Percentiles rank a stretch among this genome's conserved stretches.
Conservation (phyloP, 2,797 vertebrate species). For the Pseudomugil gertrudae region DNA sequence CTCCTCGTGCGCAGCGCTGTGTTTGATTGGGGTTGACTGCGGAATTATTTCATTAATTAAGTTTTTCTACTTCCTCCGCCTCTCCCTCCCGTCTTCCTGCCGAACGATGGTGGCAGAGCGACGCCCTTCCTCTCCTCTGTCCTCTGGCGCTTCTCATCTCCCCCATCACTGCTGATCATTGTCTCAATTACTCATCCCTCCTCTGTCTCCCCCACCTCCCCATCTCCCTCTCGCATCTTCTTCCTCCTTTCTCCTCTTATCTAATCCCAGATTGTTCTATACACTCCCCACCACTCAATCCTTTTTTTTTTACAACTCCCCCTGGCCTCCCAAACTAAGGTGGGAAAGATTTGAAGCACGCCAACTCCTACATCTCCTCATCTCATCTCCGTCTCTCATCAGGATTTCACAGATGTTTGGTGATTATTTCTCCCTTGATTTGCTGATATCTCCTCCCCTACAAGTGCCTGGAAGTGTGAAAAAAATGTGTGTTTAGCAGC, state of each 20-base stretch:
- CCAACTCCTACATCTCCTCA: conserved; percentile 32
- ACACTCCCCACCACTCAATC: conserved; percentile 23
- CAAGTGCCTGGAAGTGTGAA: conserved; percentile 17
- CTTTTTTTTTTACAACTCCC: conserved; percentile 6
- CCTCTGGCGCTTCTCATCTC: conserved; percentile 64
- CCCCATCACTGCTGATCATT: conserved; percentile 82
- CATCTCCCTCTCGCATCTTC: conserved; percentile 17
- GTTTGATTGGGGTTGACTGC: conserved; percentile 66
- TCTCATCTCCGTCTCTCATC: conserved; percentile 58
- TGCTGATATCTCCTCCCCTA: conserved; percentile 33
- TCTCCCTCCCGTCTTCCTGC: conserved; percentile 52
- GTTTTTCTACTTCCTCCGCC: conserved; percentile 63
- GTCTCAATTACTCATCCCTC: conserved; percentile 80
- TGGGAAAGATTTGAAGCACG: conserved; percentile 42
- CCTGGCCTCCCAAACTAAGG: conserved; percentile 36
- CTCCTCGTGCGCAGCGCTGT: conserved; percentile 33
- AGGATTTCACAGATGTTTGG: conserved; percentile 60
- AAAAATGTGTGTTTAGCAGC: conserved; percentile 20
- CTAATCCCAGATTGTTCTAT: conserved; percentile 55
- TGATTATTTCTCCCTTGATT: conserved; percentile 58
- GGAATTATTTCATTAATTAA: conserved; percentile 73
- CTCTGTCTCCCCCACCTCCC: conserved; percentile 15
- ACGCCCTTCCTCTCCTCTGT: conserved; percentile 65
- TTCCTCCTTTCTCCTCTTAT: conserved; percentile 61
- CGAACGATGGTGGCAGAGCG: conserved; percentile 49